Base-by-base conservation (phyloP, 2,797 vertebrate genomes). In the Silurus lanzhouensis region DNA sequence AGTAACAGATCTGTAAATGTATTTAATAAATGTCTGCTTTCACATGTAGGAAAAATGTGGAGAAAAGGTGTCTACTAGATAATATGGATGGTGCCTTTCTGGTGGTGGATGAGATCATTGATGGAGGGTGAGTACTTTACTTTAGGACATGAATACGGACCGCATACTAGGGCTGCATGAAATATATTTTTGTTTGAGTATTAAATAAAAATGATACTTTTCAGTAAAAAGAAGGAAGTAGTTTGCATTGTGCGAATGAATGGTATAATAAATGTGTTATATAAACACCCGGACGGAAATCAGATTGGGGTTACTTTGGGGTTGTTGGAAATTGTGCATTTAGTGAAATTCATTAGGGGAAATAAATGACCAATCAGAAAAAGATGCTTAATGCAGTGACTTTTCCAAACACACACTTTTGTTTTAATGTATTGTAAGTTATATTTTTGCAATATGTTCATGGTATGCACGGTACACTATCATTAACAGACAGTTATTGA, bases 31-130 rank as follows among this genome's bases (percentile, higher is more conserved):
- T 66, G 25, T 58, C 68, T 68, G 2, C 14, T 20, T 74, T 87
- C 38, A 22, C 80, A 20, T 88, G 64, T 87, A 99, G 97, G 93
- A 98, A 96, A 91, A 97, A 97, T 8, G 95, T 98, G 89, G 97
- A 98, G 92, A 96, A 96, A 84, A 92, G 94, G 81, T 95, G 94
- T 90, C 90, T 99, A 87, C 90, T 99, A 89, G 97, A 97, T 77
- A 98, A 98, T 92, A 94, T 98, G 96, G 97, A 98, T 0, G 96
- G 96, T 71, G 96, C 92, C 0, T 97, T 97, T 90, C 90, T 99
- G 25, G 94, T 97, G 82, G 95, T 98, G 91, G 97, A 98, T 9
- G 97, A 99, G 92, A 98, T 97, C 70, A 96, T 99, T 25, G 97
- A 99, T 82, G 95, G 95, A 82, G 95, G 95, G 95, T 95, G 86